A percentile compares a stretch with the other conserved stretches of the same genome.
phyloP scores from a whole-genome alignment of 2,888 invertebrate genomes.

The Lasiommata megera region DNA sequence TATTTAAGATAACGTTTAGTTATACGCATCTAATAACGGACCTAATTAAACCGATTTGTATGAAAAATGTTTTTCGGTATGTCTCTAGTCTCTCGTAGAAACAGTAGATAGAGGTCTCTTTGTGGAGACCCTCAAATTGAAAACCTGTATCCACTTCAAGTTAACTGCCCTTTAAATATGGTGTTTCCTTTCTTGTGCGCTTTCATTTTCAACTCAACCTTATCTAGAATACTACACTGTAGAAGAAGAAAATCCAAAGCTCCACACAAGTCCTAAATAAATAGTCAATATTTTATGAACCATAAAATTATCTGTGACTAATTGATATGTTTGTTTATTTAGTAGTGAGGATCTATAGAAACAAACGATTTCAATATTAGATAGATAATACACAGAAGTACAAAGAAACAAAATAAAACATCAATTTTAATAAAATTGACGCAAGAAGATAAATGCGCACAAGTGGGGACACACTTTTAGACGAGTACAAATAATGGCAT shows the following conservation, averaged over 20 bases:
- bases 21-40: conserved; percentile 59
- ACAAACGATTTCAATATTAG: no score
- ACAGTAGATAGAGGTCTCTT: conserved; percentile 48
- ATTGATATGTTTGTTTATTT: no score
- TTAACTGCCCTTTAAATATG: conserved; percentile 50
- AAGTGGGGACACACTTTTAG: conserved; percentile 23
- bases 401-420: no score
- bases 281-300: no score
- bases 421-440: not conserved
- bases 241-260: no score
- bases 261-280: no score
- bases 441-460: not conserved
- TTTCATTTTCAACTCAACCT: no score
- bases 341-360: no score
- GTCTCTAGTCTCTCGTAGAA: conserved; percentile 74
- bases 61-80: conserved; percentile 66
- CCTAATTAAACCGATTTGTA: conserved; percentile 61
- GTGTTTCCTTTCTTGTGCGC: not conserved
- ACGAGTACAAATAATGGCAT: conserved; percentile 76
- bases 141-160: conserved; percentile 50
- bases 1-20: conserved; percentile 73
- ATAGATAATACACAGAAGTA: no score
- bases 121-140: conserved; percentile 45
- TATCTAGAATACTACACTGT: no score
- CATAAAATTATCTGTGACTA: no score